A percentile compares a stretch with the other conserved stretches of the same genome.
These are phyloP conservation scores for Neolamprologus falcicula DNA, from an alignment of 2,113 vertebrate species.

Conservation along the genomic window DNA sequence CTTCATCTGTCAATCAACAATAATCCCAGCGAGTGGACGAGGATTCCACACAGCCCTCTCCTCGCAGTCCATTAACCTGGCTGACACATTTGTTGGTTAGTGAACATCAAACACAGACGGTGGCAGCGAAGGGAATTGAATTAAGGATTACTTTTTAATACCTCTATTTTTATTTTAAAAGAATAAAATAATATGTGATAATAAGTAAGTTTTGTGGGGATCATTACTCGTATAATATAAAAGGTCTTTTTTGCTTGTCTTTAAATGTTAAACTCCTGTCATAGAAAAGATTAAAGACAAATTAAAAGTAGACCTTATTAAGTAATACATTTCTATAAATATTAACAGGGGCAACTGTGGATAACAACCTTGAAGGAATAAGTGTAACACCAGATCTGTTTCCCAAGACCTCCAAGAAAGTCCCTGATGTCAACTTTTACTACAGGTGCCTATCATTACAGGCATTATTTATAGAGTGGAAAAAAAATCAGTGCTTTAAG, in stretches of 20 bases:
- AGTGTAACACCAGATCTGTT: slow-evolving; percentile 75
- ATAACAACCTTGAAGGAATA: slow-evolving; percentile 74
- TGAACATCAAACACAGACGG: background rate
- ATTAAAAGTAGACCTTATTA: background rate
- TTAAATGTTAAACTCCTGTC: background rate
- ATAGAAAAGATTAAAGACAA: background rate
- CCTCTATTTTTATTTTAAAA: background rate
- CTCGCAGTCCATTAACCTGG: slow-evolving; percentile 92
- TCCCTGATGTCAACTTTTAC: slow-evolving; percentile 87
- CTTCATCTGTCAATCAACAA: slow-evolving; percentile 94
- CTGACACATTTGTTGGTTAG: slow-evolving; percentile 88
- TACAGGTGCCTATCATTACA: slow-evolving; percentile 75
- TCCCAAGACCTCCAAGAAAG: slow-evolving; percentile 68
- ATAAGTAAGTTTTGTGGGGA: background rate
- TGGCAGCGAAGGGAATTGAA: background rate
- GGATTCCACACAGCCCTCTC: slow-evolving; percentile 88
- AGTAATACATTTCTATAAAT: background rate
- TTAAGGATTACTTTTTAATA: background rate
- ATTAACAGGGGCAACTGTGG: slow-evolving; percentile 80
- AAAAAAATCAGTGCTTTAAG: background rate
- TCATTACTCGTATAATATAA: background rate
- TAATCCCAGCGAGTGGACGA: slow-evolving; percentile 91
- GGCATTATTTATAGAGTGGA: background rate
- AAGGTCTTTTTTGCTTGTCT: background rate
- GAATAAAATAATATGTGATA: background rate